phyloP scores from a whole-genome alignment of 2,888 invertebrate genomes.

The Andrena trimmerana region DNA sequence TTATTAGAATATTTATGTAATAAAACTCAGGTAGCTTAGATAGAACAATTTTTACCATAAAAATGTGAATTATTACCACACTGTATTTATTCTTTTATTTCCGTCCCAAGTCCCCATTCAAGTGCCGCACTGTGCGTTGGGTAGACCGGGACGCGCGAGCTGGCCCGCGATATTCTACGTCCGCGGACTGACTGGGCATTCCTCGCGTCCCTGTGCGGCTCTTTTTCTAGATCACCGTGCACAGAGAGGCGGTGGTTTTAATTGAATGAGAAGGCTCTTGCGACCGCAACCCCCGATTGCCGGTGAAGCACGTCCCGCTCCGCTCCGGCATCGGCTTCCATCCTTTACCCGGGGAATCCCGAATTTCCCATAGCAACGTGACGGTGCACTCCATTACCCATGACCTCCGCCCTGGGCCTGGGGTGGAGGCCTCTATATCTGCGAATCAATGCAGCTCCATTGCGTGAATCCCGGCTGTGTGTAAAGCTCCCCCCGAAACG shows the following conservation, averaged over 20 bases:
- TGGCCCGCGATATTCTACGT: too few relatives aligned
- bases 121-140: too few relatives aligned
- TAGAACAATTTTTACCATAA: too few relatives aligned
- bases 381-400: constrained; percentile 76
- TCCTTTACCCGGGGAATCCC: constrained; percentile 68
- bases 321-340: constrained; percentile 44
- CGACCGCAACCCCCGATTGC: constrained; percentile 24
- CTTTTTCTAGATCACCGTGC: not conserved
- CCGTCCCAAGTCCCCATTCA: too few relatives aligned
- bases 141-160: too few relatives aligned
- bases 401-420: constrained; percentile 74
- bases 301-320: constrained; percentile 30
- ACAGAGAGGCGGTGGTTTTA: constrained; percentile 7
- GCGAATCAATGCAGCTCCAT: constrained; percentile 75
- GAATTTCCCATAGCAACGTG: constrained; percentile 74
- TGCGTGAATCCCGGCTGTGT: constrained; percentile 69
- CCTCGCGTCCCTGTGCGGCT: too few relatives aligned
- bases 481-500: constrained; percentile 60
- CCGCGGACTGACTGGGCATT: too few relatives aligned
- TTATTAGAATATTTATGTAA: too few relatives aligned
- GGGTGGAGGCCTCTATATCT: constrained; percentile 66
- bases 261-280: constrained; percentile 33
- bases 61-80: too few relatives aligned
- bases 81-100: too few relatives aligned
- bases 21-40: too few relatives aligned